phyloP scores from a whole-genome alignment of 2,888 invertebrate species.

The Mythimna impura region DNA sequence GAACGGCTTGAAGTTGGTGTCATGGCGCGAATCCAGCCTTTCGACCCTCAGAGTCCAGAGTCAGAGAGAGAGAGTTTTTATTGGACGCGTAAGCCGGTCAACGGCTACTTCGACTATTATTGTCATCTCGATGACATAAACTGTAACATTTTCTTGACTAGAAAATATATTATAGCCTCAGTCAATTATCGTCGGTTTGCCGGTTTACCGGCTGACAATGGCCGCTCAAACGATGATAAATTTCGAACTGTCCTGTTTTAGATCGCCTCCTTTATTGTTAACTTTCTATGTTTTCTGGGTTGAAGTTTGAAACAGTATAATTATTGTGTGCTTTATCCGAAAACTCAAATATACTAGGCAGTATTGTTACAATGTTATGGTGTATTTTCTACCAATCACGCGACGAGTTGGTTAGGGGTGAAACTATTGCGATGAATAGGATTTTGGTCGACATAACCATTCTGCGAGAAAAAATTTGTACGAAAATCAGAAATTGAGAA shows the following conservation, averaged over 20 bases:
- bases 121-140: slow-evolving; percentile 13
- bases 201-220: slow-evolving; percentile 20
- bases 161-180: slow-evolving; percentile 8
- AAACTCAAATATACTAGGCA: background rate
- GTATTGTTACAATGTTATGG: background rate
- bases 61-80: background rate
- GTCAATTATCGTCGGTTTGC: slow-evolving; percentile 29
- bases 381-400: background rate
- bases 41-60: too few relatives aligned
- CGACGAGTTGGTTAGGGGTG: background rate
- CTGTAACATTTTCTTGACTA: slow-evolving; percentile 28
- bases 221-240: slow-evolving; percentile 18
- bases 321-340: slow-evolving; percentile 9
- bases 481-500: background rate
- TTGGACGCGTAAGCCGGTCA: slow-evolving; percentile 2
- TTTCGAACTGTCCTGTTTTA: slow-evolving; percentile 11
- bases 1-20: too few relatives aligned
- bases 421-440: background rate
- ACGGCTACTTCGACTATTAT: slow-evolving; percentile 8
- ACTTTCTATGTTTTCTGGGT: slow-evolving; percentile 39
- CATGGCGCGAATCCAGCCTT: too few relatives aligned
- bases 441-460: background rate
- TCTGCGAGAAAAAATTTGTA: too few relatives aligned
- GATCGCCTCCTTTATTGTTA: slow-evolving; percentile 9
- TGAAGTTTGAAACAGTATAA: background rate